These are phyloP conservation scores for Pseudomugil gertrudae DNA, from an alignment of 2,797 vertebrate genomes.

Conservation along the genomic window DNA sequence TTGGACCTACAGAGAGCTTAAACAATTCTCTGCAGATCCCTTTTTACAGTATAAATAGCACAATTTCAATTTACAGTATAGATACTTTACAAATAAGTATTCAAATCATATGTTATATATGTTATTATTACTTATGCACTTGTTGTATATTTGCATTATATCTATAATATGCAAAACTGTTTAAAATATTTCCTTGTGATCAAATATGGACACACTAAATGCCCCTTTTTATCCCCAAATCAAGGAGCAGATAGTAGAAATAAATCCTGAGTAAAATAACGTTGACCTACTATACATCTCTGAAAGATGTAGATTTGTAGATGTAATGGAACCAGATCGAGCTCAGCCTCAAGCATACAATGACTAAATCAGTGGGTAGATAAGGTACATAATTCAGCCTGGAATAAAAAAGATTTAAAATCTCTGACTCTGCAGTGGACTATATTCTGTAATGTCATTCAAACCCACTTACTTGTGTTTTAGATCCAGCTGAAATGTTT, in stretches of 20 bases:
- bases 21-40: too few species aligned
- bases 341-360: background rate
- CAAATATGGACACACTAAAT: background rate
- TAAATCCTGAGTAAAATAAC: background rate
- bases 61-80: background rate
- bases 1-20: background rate
- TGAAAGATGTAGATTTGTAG: background rate
- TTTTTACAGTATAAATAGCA: background rate
- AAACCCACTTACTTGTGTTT: background rate
- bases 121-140: background rate
- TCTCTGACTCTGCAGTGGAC: background rate
- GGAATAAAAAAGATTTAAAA: background rate
- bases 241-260: background rate
- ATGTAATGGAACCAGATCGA: background rate
- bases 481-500: background rate
- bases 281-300: background rate
- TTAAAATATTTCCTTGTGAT: background rate
- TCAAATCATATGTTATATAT: too few species aligned
- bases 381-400: background rate
- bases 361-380: slow-evolving; percentile 7
- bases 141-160: background rate
- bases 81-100: too few species aligned
- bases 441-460: background rate
- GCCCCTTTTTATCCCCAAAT: background rate
- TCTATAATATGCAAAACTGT: background rate